Percentiles rank a stretch among this genome's conserved stretches.
Conservation (phyloP, 2,113 vertebrate species). For the Zingel zingel region DNA sequence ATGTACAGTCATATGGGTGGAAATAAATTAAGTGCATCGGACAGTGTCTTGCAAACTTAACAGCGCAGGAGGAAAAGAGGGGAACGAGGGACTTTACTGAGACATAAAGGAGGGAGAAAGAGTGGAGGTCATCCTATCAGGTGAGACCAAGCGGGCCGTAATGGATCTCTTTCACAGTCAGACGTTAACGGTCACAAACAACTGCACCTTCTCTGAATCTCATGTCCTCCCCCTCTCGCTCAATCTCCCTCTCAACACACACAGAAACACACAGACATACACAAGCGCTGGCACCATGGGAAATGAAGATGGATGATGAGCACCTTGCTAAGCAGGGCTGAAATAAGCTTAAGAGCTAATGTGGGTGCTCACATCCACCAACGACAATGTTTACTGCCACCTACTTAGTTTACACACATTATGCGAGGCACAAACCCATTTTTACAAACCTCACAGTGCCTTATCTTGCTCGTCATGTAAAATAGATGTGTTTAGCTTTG, state of each 20-base stretch:
- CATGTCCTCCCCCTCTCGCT: slow-evolving; percentile 7
- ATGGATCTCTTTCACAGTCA: slow-evolving; percentile 41
- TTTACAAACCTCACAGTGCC: slow-evolving; percentile 25
- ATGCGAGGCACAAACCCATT: slow-evolving; percentile 31
- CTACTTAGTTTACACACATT: slow-evolving; percentile 40
- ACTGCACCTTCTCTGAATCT: slow-evolving; percentile 34
- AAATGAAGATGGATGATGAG: slow-evolving; percentile 81
- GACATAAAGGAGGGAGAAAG: slow-evolving; percentile 7
- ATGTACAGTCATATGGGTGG: slow-evolving; percentile 34
- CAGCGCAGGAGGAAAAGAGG: background rate
- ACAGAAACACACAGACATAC: slow-evolving; percentile 1
- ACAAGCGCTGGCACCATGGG: slow-evolving; percentile 35
- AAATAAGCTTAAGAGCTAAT: slow-evolving; percentile 61
- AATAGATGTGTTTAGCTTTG: slow-evolving; percentile 50
- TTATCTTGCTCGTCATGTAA: slow-evolving; percentile 55
- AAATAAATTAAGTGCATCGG: slow-evolving; percentile 44
- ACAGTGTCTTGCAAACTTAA: slow-evolving; percentile 34
- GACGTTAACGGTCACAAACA: slow-evolving; percentile 32
- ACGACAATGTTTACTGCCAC: slow-evolving; percentile 44
- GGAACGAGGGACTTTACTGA: background rate
- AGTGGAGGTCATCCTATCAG: slow-evolving; percentile 36
- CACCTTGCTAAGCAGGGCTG: slow-evolving; percentile 57
- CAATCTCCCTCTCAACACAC: slow-evolving; percentile 6
- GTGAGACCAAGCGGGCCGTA: slow-evolving; percentile 22
- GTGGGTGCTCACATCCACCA: slow-evolving; percentile 32